Evolutionary conservation across 2,888 invertebrate genomes (phyloP).

Genomic region (Brenthis daphne): DNA sequence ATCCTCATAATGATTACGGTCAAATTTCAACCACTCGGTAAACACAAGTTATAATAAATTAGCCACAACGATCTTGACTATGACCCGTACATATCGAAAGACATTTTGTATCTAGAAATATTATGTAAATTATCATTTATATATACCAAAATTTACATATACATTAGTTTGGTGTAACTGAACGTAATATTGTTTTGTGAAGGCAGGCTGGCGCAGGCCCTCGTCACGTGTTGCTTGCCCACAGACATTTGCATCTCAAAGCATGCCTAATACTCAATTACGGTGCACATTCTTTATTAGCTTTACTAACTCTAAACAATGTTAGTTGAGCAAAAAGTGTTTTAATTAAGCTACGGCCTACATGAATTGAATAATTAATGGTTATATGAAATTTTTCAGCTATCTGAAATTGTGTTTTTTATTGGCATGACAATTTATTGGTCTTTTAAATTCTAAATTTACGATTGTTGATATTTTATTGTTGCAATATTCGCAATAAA

Average conservation of each 20-base stretch:
- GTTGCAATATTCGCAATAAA: no score
- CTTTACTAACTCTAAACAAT: conserved; percentile 24
- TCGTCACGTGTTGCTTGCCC: conserved; percentile 66
- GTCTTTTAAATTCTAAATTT: no score
- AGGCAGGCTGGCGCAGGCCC: conserved; percentile 29
- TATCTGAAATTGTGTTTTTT: neutral
- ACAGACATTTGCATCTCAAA: conserved; percentile 74
- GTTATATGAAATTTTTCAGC: neutral
- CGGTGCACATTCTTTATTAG: conserved; percentile 43
- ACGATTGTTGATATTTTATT: no score
- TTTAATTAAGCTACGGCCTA: conserved; percentile 5
- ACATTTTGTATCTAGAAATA: conserved; percentile 18
- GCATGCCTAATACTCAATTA: conserved; percentile 69
- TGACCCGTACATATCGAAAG: neutral
- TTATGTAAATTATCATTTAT: conserved; percentile 20
- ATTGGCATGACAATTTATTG: no score
- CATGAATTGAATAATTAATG: conserved; percentile 6
- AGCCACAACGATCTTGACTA: neutral
- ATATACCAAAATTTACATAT: conserved; percentile 31
- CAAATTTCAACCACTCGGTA: no score
- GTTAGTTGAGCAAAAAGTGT: conserved; percentile 7
- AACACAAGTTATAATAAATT: no score
- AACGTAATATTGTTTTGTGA: conserved; percentile 38
- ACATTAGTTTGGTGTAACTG: conserved; percentile 37
- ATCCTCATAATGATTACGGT: no score